Evolutionary conservation across 1,140 invertebrate species (phyloP).

Genomic region (Camponotus floridanus): DNA sequence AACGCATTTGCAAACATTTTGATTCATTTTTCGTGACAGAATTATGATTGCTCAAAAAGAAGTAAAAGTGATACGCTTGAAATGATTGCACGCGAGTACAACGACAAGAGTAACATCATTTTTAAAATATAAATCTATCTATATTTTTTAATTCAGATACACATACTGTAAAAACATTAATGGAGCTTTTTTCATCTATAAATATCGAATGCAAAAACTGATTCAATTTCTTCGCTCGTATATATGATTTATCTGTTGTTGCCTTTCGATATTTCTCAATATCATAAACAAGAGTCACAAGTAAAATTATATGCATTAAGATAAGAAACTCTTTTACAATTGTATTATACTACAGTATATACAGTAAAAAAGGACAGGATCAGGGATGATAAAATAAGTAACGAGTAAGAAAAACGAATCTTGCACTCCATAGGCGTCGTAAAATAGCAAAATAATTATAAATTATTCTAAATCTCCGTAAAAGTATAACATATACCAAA

Average conservation of each 20-base stretch:
- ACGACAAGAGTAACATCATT: not conserved
- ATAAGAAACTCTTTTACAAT: slow-evolving; percentile 8
- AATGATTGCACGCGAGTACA: not conserved
- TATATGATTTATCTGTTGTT: not conserved
- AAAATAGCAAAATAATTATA: not conserved
- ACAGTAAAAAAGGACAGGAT: slow-evolving; percentile 55
- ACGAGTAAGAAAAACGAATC: not conserved
- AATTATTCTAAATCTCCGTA: not conserved
- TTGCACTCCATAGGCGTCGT: not conserved
- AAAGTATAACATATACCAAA: too few species aligned
- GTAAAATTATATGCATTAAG: not conserved
- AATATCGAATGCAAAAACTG: not conserved
- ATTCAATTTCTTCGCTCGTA: not conserved
- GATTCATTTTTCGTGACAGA: not conserved
- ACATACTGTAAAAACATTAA: not conserved
- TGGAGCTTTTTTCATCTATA: not conserved
- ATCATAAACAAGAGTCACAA: not conserved
- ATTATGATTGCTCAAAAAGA: slow-evolving; percentile 28
- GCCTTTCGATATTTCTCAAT: slow-evolving; percentile 1
- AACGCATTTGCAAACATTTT: not conserved
- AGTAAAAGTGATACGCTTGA: not conserved
- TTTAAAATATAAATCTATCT: not conserved
- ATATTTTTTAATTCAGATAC: slow-evolving; percentile 10
- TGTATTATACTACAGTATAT: not conserved
- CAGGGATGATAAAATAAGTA: slow-evolving; percentile 66